Percentiles rank a stretch among this genome's conserved stretches.
Evolutionary conservation across 2,888 invertebrate species (phyloP).

Genomic region (Neocrepidodera transversa): DNA sequence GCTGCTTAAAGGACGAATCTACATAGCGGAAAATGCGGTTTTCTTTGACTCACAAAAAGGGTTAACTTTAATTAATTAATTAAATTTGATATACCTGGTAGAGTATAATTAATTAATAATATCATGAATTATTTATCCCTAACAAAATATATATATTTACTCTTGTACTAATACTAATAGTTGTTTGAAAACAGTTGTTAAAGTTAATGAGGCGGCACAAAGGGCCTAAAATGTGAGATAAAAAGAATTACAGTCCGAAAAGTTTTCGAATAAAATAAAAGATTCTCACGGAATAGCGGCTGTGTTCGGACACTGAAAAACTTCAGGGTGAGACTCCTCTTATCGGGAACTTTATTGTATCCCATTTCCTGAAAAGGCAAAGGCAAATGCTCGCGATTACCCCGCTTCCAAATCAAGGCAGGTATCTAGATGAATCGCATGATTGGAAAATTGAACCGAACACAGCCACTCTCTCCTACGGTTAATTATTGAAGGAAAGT

Average conservation of each 20-base stretch:
- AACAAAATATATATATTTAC: too few relatives aligned
- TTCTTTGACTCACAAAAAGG: too few relatives aligned
- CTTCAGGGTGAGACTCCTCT: constrained; percentile 40
- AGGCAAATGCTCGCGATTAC: constrained; percentile 38
- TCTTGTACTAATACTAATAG: constrained; percentile 16
- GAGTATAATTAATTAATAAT: too few relatives aligned
- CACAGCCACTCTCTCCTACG: constrained; percentile 8
- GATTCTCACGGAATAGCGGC: constrained; percentile 9
- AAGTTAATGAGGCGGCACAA: constrained; percentile 20
- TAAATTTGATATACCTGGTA: too few relatives aligned
- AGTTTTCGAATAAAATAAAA: constrained; percentile 30
- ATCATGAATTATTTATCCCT: too few relatives aligned
- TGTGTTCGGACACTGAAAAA: constrained; percentile 50
- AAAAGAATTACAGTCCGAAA: constrained; percentile 18
- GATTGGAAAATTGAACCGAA: constrained; percentile 28
- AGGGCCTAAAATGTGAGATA: constrained; percentile 22
- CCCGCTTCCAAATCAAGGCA: constrained; percentile 12
- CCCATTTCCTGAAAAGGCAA: constrained; percentile 43
- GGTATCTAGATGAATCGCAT: constrained; percentile 22
- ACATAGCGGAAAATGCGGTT: too few relatives aligned
- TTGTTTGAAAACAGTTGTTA: constrained; percentile 16
- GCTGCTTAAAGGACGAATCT: too few relatives aligned
- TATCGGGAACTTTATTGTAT: constrained; percentile 45
- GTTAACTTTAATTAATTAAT: too few relatives aligned
- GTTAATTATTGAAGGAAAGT: constrained; percentile 21